A percentile compares a stretch with the other conserved stretches of the same genome.
Conservation (phyloP, 2,888 invertebrate species). For the Teleiodes luculella region DNA sequence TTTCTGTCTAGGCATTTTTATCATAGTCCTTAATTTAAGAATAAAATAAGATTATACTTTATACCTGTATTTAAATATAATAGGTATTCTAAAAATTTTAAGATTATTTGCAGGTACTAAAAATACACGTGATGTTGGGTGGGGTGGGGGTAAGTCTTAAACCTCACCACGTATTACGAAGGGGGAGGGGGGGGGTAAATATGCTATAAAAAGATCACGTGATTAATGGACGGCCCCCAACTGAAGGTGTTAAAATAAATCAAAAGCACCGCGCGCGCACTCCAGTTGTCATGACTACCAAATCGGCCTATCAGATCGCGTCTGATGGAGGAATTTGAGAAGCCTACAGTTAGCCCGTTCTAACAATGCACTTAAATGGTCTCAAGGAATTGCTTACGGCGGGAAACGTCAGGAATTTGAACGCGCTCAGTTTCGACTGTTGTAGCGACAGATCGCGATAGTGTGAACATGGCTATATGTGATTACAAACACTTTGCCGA, state of each 20-base stretch:
- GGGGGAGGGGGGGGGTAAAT: no score
- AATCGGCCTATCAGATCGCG: slow-evolving; percentile 65
- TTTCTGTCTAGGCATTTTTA: no score
- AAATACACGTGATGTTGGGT: no score
- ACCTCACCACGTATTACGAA: no score
- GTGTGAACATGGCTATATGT: slow-evolving; percentile 4
- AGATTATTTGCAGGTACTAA: no score
- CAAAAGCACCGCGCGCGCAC: slow-evolving; percentile 63
- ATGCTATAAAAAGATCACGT: no score
- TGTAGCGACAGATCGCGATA: slow-evolving; percentile 1
- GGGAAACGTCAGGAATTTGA: not conserved
- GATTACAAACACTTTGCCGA: not conserved
- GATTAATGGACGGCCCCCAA: no score
- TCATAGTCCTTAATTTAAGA: no score
- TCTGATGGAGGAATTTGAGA: slow-evolving; percentile 39
- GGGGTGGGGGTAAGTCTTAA: no score
- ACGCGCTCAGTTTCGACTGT: not conserved
- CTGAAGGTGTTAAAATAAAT: slow-evolving; percentile 40
- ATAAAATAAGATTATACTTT: no score
- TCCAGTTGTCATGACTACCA: slow-evolving; percentile 51
- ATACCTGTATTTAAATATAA: no score
- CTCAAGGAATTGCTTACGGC: not conserved
- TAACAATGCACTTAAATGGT: slow-evolving; percentile 11
- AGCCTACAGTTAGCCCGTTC: not conserved
- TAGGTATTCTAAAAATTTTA: no score